These are phyloP conservation scores for Crocidura indochinensis DNA, from an alignment of 2,797 vertebrate species.

Conservation along the genomic window DNA sequence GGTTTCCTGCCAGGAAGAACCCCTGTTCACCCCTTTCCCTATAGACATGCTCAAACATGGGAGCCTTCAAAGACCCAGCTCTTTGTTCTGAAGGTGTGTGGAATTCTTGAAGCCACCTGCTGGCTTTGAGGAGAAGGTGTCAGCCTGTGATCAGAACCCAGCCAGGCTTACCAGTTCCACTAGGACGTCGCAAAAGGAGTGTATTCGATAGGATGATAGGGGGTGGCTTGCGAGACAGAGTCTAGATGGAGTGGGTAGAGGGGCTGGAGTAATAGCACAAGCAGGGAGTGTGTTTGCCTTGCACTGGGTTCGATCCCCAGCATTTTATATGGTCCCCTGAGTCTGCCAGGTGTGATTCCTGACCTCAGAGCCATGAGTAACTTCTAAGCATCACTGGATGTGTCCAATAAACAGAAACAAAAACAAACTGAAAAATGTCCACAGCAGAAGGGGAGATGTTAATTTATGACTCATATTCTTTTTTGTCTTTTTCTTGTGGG, in stretches of 20 bases:
- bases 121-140: slow-evolving; percentile 14
- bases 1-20: slow-evolving; percentile 86
- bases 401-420: too few relatives aligned
- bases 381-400: too few relatives aligned
- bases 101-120: slow-evolving; percentile 50
- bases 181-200: not conserved
- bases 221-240: too few relatives aligned
- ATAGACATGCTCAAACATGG: slow-evolving; percentile 66
- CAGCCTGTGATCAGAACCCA: not conserved
- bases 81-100: slow-evolving; percentile 69
- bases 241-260: too few relatives aligned
- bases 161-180: not conserved
- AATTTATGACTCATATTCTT: not conserved
- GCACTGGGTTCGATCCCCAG: too few relatives aligned
- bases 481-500: not conserved
- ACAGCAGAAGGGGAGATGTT: not conserved
- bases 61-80: slow-evolving; percentile 71
- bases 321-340: too few relatives aligned
- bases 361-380: too few relatives aligned
- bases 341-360: too few relatives aligned
- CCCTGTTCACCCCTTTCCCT: slow-evolving; percentile 65
- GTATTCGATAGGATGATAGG: not conserved
- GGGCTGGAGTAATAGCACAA: too few relatives aligned
- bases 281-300: too few relatives aligned
- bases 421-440: too few relatives aligned